Conservation (phyloP, 1,140 invertebrate genomes). For the Procambarus virginalis region DNA sequence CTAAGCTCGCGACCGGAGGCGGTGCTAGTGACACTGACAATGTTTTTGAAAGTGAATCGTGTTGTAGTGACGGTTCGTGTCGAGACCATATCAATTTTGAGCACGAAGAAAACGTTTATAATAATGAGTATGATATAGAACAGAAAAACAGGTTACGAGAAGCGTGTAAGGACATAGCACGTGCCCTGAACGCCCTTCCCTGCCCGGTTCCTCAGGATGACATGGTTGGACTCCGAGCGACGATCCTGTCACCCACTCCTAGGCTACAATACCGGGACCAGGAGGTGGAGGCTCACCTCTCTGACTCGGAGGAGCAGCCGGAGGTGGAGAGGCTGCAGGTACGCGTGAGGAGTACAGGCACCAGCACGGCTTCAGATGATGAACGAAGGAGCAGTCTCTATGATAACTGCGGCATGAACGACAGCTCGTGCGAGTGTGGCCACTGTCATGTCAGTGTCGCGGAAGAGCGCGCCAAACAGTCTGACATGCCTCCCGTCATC, state of each 20-base stretch:
- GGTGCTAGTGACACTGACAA: conserved; percentile 24
- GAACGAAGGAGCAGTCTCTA: conserved; percentile 29
- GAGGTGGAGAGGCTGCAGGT: conserved; percentile 1
- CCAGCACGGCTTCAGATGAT: conserved; percentile 30
- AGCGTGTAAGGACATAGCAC: conserved; percentile 59
- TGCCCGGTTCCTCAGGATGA: neutral
- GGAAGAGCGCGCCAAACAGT: neutral
- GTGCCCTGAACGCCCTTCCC: conserved; percentile 13
- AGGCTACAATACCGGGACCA: conserved; percentile 22
- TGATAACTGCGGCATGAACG: conserved; percentile 21
- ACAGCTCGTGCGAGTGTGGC: conserved; percentile 28
- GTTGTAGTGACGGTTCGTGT: conserved; percentile 9
- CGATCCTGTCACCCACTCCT: neutral
- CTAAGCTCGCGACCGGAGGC: neutral
- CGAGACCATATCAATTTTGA: neutral
- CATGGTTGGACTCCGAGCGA: neutral
- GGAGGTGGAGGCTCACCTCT: conserved; percentile 34
- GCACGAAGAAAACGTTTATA: neutral
- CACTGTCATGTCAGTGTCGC: conserved; percentile 19
- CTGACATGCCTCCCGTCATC: neutral
- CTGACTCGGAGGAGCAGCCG: conserved; percentile 14
- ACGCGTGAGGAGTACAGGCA: conserved; percentile 15
- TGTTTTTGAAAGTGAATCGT: conserved; percentile 17
- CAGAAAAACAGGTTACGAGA: conserved; percentile 85
- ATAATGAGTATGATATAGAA: conserved; percentile 35